A percentile compares a stretch with the other conserved stretches of the same genome.
Conservation (phyloP, 2,888 invertebrate species). For the Ariolimax columbianus region DNA sequence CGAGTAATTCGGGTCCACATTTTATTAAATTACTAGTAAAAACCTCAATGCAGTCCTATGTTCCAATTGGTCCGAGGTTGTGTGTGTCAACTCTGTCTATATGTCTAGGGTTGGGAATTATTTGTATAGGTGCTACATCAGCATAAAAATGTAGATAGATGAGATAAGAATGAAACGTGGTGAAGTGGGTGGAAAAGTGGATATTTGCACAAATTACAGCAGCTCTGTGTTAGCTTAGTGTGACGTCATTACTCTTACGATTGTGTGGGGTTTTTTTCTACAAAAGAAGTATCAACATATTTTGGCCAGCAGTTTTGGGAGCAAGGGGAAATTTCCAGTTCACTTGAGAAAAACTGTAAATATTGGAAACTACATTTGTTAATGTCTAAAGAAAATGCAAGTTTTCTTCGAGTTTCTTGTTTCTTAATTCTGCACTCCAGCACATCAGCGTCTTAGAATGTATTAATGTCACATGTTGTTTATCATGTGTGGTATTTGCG, state of each 20-base stretch:
- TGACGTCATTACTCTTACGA: background rate
- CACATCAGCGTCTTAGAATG: too few relatives aligned
- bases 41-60: background rate
- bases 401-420: too few relatives aligned
- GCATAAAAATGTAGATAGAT: background rate
- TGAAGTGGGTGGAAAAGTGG: background rate
- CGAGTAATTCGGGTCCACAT: background rate
- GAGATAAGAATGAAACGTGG: background rate
- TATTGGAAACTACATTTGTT: too few relatives aligned
- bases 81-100: background rate
- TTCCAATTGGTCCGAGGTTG: background rate
- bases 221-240: background rate
- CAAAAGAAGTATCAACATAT: background rate
- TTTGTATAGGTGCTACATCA: background rate
- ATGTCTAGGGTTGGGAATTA: background rate
- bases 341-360: too few relatives aligned
- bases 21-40: constrained; percentile 5
- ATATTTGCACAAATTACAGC: too few relatives aligned
- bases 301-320: background rate
- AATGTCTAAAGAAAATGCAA: too few relatives aligned
- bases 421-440: too few relatives aligned
- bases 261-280: background rate
- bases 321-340: too few relatives aligned
- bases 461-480: too few relatives aligned
- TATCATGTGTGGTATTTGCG: too few relatives aligned